These are phyloP conservation scores for Drosophila testacea DNA, from an alignment of 2,888 invertebrate species.

Conservation along the genomic window DNA sequence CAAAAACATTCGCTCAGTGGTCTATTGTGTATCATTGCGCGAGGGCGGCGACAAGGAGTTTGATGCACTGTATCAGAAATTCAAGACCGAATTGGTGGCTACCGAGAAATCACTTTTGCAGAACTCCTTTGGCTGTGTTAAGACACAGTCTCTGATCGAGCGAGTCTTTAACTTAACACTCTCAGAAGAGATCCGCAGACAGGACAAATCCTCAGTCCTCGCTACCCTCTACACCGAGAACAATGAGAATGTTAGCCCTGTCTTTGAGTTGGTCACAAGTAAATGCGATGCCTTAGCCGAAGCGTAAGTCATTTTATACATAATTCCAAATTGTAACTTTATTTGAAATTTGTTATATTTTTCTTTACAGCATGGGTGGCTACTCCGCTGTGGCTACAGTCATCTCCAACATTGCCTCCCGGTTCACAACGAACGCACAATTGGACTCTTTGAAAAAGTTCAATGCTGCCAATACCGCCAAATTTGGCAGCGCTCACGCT, in stretches of 20 bases:
- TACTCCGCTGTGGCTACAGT: constrained; percentile 78
- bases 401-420: constrained; percentile 80
- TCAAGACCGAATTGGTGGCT: constrained; percentile 87
- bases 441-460: constrained; percentile 69
- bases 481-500: constrained; percentile 74
- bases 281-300: constrained; percentile 60
- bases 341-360: constrained; percentile 2
- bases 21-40: constrained; percentile 92
- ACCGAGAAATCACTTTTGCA: constrained; percentile 90
- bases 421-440: constrained; percentile 81
- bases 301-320: constrained; percentile 79
- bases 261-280: constrained; percentile 86
- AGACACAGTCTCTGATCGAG: constrained; percentile 86
- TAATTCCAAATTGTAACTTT: background rate
- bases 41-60: constrained; percentile 88
- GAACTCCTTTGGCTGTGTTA: constrained; percentile 89
- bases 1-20: constrained; percentile 88
- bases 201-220: constrained; percentile 83
- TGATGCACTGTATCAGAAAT: constrained; percentile 88
- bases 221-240: constrained; percentile 86
- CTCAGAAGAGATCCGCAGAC: constrained; percentile 83
- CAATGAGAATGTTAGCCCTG: constrained; percentile 86
- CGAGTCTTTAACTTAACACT: constrained; percentile 86
- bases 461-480: constrained; percentile 59
- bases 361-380: constrained; percentile 75